Conservation (phyloP, 2,113 vertebrate species). For the Alaudala cheleensis region DNA sequence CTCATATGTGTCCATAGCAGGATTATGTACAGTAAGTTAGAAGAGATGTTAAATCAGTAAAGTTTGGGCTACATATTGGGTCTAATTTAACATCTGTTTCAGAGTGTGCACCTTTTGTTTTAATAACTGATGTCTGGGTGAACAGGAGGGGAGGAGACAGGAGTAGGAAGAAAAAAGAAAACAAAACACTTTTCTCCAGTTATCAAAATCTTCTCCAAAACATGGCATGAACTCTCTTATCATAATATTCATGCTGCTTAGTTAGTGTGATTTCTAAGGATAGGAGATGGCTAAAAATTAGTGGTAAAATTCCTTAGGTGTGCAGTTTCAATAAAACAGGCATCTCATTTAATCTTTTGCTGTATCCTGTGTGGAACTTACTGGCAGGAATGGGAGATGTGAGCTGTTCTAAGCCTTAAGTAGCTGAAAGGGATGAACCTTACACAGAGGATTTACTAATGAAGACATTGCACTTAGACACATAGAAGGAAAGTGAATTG, state of each 20-base stretch:
- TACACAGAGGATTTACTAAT: slow-evolving; percentile 61
- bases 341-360: background rate
- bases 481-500: background rate
- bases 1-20: background rate
- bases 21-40: background rate
- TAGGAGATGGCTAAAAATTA: background rate
- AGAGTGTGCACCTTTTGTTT: background rate
- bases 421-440: slow-evolving; percentile 65
- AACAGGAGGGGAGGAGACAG: background rate
- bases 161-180: background rate
- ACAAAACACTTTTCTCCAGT: background rate
- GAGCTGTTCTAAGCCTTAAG: slow-evolving; percentile 56
- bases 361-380: background rate
- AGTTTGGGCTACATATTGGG: background rate
- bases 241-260: background rate
- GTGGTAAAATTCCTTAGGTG: background rate
- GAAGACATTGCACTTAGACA: slow-evolving; percentile 17
- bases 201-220: background rate
- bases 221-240: background rate
- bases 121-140: background rate
- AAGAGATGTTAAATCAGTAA: background rate
- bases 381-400: slow-evolving; percentile 7
- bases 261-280: background rate
- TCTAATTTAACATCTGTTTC: background rate
- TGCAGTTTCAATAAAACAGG: background rate